These are phyloP conservation scores for Trematomus loennbergii DNA, from an alignment of 2,113 vertebrate genomes.

Conservation along the genomic window DNA sequence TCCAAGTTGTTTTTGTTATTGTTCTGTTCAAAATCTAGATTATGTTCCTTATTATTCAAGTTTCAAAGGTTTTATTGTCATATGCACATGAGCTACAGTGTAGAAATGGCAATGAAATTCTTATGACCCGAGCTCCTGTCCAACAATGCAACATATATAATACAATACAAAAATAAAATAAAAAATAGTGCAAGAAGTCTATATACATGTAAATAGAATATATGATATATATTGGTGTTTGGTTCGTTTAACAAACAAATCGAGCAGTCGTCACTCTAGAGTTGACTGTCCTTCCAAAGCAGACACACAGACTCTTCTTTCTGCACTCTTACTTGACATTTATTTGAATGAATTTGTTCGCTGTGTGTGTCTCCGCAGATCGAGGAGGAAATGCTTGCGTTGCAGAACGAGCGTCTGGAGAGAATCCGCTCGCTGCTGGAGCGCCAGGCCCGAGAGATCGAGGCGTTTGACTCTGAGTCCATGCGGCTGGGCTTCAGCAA, in stretches of 20 bases:
- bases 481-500: conserved; percentile 99
- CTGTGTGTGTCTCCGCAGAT: conserved; percentile 83
- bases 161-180: too few relatives aligned
- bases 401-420: conserved; percentile 96
- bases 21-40: background rate
- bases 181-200: too few relatives aligned
- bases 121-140: too few relatives aligned
- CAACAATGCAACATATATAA: too few relatives aligned
- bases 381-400: conserved; percentile 95
- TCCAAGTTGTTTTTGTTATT: background rate
- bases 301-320: background rate
- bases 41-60: background rate
- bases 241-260: background rate
- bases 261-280: background rate
- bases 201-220: too few relatives aligned
- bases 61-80: too few relatives aligned
- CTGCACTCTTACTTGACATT: background rate
- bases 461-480: conserved; percentile 98
- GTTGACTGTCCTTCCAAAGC: background rate
- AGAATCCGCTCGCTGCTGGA: conserved; percentile 96
- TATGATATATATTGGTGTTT: too few relatives aligned
- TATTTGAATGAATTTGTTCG: background rate
- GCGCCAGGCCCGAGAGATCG: conserved; percentile 86
- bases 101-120: too few relatives aligned
- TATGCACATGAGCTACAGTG: too few relatives aligned